phyloP scores from a whole-genome alignment of 2,888 invertebrate species.

The Callimorpha dominula region DNA sequence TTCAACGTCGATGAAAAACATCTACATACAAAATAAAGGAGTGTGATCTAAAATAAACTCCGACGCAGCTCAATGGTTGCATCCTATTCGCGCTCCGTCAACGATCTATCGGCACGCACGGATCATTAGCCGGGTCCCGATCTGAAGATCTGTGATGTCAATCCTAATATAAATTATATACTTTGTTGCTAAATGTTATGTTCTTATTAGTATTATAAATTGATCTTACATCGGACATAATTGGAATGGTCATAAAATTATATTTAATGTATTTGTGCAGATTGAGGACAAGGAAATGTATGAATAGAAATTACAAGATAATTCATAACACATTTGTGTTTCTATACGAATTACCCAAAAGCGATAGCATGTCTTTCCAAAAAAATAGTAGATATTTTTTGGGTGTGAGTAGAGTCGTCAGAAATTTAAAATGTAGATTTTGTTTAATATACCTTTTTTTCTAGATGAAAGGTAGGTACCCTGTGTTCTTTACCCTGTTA shows the following conservation, averaged over 20 bases:
- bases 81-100: constrained; percentile 55
- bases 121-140: constrained; percentile 47
- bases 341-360: too few relatives aligned
- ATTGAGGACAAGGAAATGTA: too few relatives aligned
- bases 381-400: too few relatives aligned
- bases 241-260: not conserved
- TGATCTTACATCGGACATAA: constrained; percentile 20
- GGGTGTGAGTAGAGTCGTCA: too few relatives aligned
- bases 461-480: too few relatives aligned
- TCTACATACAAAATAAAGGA: constrained; percentile 40
- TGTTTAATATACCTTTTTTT: too few relatives aligned
- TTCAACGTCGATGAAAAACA: not conserved
- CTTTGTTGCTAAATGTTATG: constrained; percentile 14
- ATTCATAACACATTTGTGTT: too few relatives aligned
- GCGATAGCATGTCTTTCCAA: too few relatives aligned
- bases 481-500: too few relatives aligned
- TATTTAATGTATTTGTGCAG: not conserved
- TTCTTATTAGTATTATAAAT: constrained; percentile 23
- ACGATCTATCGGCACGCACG: constrained; percentile 50
- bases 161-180: constrained; percentile 35
- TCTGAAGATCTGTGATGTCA: constrained; percentile 38
- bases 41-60: constrained; percentile 50
- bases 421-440: too few relatives aligned
- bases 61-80: constrained; percentile 43
- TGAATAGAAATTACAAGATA: too few relatives aligned